Evolutionary conservation across 2,113 vertebrate species (phyloP), one percentile per base, ranked within the genome.

Genomic region (Gorsachius goisagi): DNA sequence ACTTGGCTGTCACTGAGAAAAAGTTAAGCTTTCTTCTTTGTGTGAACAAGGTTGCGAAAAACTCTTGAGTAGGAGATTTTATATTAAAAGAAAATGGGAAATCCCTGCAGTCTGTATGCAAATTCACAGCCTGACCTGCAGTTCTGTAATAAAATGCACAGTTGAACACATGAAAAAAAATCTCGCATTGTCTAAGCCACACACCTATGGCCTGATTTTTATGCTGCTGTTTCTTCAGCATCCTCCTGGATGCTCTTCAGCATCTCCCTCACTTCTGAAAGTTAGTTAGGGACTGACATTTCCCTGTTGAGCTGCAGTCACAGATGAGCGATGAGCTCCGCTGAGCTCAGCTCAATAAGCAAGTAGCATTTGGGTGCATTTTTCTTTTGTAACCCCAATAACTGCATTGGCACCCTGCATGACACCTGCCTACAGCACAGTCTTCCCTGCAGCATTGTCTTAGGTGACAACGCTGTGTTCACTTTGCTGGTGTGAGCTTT

Each of bases 11-110:
- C 88, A 52, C 72, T 50, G 23, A 63, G 73, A 76, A 92, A 88
- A 95, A 92, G 58, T 82, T 94, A 89, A 93, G 78, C 91, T 93
- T 96, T 67, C 84, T 89, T 90, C 85, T 76, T 16, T 89, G 44
- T 78, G 75, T 67, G 69, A 89, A 67, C 0, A 0, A 94, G 47
- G 39, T 78, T 93, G 49, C 75, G 64, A 44, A 62, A 79, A 76
- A 83, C 83, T 89, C 68, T 66, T 10, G 52, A 87, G 89, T 30
- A 50, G n/a, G 49, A 83, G 23, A 12, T 92, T 92, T 87, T 79
- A 47, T 89, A 49, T 50, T 45, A 85, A 75, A 89, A 80, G 45
- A 90, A 90, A 83, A 77, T 86, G 66, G 74, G 84, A 58, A 88
- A 88, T 64, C 50, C 73, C 45, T 86, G 55, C 75, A 84, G 73